Conservation (phyloP, 2,888 invertebrate species). For the Callyntrura sp. region DNA sequence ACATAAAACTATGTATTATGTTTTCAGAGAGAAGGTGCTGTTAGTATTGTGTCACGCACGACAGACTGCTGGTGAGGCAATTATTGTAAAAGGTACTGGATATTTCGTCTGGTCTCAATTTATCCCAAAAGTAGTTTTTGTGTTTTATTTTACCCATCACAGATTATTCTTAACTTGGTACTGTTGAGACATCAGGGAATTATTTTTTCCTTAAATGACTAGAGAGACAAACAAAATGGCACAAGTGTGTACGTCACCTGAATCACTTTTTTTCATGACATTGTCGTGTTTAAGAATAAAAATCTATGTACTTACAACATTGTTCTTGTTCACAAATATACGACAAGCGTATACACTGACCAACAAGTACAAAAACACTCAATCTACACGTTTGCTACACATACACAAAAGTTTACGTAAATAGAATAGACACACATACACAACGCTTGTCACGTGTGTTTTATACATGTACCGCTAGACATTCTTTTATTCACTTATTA, state of each 20-base stretch:
- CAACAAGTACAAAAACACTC: constrained; percentile 52
- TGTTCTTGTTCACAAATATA: not conserved
- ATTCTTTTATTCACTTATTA: not conserved
- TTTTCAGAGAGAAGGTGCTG: not conserved
- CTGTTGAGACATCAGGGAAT: constrained; percentile 45
- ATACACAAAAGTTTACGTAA: constrained; percentile 26
- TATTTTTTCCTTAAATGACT: constrained; percentile 21
- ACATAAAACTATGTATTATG: constrained; percentile 15
- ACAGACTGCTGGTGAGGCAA: constrained; percentile 56
- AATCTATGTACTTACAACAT: not conserved
- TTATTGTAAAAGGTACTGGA: constrained; percentile 70
- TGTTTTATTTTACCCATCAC: constrained; percentile 48
- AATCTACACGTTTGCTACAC: constrained; percentile 21
- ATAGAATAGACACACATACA: no score
- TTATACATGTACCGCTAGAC: not conserved
- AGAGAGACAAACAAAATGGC: constrained; percentile 35
- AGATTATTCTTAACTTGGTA: constrained; percentile 57
- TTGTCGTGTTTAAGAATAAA: constrained; percentile 21
- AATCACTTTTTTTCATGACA: not conserved
- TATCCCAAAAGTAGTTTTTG: constrained; percentile 10
- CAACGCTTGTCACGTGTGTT: not conserved
- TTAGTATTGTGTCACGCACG: constrained; percentile 63
- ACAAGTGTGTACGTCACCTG: constrained; percentile 12
- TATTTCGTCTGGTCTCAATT: constrained; percentile 62
- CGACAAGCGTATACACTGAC: not conserved